phyloP scores from a whole-genome alignment of 2,797 vertebrate genomes.

The Anabacerthia variegaticeps region DNA sequence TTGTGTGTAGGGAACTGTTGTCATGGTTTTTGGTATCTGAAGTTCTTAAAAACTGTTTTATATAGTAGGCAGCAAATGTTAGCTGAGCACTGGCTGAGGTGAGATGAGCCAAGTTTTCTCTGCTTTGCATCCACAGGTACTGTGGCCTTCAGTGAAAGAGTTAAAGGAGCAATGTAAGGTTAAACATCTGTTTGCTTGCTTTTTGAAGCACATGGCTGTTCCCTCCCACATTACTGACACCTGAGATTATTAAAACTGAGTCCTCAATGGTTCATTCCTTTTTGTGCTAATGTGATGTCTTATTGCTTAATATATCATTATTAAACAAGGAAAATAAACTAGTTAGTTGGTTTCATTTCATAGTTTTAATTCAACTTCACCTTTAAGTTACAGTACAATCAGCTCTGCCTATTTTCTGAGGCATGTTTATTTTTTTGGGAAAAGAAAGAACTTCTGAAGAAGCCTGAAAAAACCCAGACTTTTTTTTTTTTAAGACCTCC shows the following conservation, averaged over 20 bases:
- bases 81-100: not conserved
- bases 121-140: not conserved
- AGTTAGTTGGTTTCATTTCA: not conserved
- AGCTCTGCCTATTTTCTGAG: not conserved
- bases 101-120: not conserved
- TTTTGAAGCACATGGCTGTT: not conserved
- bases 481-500: not conserved
- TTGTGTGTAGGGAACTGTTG: not conserved
- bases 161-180: not conserved
- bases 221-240: not conserved
- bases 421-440: not conserved
- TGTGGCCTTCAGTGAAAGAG: not conserved
- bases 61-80: not conserved
- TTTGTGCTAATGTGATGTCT: not conserved
- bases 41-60: not conserved
- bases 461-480: not conserved
- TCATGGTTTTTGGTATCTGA: not conserved
- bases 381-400: not conserved
- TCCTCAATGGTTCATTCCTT: not conserved
- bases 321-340: not conserved
- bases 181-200: not conserved
- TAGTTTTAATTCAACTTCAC: not conserved
- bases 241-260: not conserved
- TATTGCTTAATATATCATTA: not conserved
- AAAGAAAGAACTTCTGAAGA: conserved; percentile 1